These are phyloP conservation scores for Chauna torquata DNA, from an alignment of 2,113 vertebrate genomes.

Conservation along the genomic window DNA sequence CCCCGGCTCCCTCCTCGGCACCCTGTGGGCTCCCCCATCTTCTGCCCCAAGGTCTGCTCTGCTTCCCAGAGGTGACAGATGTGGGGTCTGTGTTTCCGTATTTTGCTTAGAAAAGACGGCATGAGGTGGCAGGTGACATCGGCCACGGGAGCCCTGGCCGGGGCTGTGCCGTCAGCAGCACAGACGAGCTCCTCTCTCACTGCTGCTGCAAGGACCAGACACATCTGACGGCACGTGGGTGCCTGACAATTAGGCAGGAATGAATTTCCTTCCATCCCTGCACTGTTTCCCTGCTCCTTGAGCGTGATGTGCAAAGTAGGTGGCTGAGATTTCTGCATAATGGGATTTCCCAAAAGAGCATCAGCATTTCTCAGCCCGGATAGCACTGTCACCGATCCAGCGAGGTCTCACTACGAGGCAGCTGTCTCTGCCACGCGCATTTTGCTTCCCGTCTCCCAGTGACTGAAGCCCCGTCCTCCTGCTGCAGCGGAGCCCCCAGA, in stretches of 20 bases:
- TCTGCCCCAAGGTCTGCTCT: too few relatives aligned
- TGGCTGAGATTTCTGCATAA: fast-evolving
- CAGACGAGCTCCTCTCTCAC: fast-evolving
- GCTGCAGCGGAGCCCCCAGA: background rate
- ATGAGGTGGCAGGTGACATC: fast-evolving
- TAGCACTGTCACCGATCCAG: background rate
- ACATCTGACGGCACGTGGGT: background rate
- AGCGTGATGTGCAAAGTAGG: fast-evolving
- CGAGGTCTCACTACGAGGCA: fast-evolving
- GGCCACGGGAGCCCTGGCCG: background rate
- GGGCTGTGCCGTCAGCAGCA: background rate
- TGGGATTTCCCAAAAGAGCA: background rate
- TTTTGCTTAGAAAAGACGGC: fast-evolving
- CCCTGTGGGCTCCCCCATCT: too few relatives aligned
- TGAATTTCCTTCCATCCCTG: background rate
- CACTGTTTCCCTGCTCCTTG: background rate
- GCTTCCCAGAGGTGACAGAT: too few relatives aligned
- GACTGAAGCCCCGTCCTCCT: too few relatives aligned
- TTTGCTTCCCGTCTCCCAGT: fast-evolving
- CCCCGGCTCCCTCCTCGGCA: too few relatives aligned
- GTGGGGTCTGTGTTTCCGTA: fast-evolving
- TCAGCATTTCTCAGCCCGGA: background rate
- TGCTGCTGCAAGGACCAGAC: background rate
- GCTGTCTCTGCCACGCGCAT: background rate
- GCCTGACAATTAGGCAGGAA: background rate